These are phyloP conservation scores for Philopedon plagiatum DNA, from an alignment of 2,888 invertebrate species.

Conservation along the genomic window DNA sequence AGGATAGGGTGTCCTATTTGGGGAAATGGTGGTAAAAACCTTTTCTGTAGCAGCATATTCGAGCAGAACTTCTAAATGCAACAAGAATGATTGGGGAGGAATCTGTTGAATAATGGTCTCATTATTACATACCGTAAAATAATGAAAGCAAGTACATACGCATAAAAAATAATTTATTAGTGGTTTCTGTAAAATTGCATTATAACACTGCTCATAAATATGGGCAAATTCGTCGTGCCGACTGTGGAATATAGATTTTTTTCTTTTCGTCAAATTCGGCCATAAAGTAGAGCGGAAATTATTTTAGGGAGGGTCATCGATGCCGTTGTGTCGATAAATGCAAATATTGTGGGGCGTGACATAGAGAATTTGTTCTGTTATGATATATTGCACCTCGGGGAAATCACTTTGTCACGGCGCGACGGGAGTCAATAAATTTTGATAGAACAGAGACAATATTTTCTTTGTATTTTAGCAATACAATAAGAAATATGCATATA, in stretches of 20 bases:
- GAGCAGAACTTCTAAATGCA: too few relatives aligned
- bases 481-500: too few relatives aligned
- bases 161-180: too few relatives aligned
- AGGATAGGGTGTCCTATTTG: not conserved
- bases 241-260: constrained; percentile 6
- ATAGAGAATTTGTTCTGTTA: not conserved
- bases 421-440: not conserved
- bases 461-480: not conserved
- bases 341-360: constrained; percentile 5
- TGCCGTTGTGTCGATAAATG: constrained; percentile 4
- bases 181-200: too few relatives aligned
- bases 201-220: not conserved
- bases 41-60: too few relatives aligned
- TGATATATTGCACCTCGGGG: not conserved
- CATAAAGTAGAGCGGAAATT: constrained; percentile 13
- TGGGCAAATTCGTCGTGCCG: not conserved
- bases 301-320: constrained; percentile 3
- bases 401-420: not conserved
- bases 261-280: not conserved
- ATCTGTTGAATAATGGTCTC: too few relatives aligned
- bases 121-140: too few relatives aligned
- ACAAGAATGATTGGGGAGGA: too few relatives aligned
- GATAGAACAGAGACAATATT: not conserved
- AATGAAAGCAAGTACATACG: too few relatives aligned
- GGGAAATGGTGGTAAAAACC: too few relatives aligned